Percentiles rank a stretch among this genome's conserved stretches.
Conservation (phyloP, 2,888 invertebrate genomes). For the Ormyrus labotus region DNA sequence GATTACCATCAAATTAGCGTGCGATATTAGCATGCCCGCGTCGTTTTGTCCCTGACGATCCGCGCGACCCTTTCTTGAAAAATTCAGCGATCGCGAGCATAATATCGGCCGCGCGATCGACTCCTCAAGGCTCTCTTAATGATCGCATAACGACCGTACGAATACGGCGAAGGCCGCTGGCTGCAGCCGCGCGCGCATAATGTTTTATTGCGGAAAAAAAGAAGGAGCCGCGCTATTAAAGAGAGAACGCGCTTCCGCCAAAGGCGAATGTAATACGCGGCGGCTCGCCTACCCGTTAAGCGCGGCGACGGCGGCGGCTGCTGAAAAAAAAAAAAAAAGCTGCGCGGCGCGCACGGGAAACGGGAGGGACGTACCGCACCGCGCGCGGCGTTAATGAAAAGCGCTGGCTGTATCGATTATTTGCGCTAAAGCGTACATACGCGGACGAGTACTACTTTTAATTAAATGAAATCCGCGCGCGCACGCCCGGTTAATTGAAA, state of each 20-base stretch:
- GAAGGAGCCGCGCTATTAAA: conserved; percentile 25
- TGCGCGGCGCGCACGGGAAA: neutral
- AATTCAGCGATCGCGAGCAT: conserved; percentile 17
- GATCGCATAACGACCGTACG: conserved; percentile 52
- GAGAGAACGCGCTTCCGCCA: conserved; percentile 45
- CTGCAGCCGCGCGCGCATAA: conserved; percentile 8
- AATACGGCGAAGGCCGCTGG: conserved; percentile 34
- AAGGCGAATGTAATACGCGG: conserved; percentile 21
- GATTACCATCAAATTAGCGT: conserved; percentile 55
- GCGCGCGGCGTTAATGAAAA: conserved; percentile 26
- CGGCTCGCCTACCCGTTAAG: too few relatives aligned
- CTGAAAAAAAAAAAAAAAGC: neutral
- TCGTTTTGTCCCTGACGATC: conserved; percentile 48
- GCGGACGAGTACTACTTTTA: conserved; percentile 4
- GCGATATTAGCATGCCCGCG: conserved; percentile 49
- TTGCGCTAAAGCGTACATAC: neutral
- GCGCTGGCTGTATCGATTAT: conserved; percentile 35
- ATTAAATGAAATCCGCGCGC: conserved; percentile 25
- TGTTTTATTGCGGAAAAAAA: conserved; percentile 38
- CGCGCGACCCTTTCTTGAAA: conserved; percentile 25
- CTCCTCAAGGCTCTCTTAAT: conserved; percentile 48
- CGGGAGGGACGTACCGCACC: neutral
- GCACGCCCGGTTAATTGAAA: neutral
- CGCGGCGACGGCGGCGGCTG: neutral
- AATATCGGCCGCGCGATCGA: conserved; percentile 38